Base-by-base conservation (phyloP, 1,140 invertebrate species). In the Hypothenemus hampei region DNA sequence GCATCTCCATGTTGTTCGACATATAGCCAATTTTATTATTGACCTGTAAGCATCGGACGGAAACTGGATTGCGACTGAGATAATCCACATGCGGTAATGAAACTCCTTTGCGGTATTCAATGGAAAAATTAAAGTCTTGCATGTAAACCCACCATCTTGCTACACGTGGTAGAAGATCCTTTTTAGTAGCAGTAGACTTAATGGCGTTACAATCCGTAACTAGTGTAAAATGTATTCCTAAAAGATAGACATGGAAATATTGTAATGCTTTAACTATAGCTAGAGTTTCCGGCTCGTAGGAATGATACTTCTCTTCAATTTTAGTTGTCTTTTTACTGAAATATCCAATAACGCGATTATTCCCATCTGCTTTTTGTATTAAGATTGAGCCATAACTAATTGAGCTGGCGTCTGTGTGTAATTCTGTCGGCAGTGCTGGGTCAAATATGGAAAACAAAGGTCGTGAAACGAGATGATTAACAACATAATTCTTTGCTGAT, bases 131-230 rank as follows among this genome's bases (percentile, higher is more conserved):
- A 39, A 65, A 73, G 44, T 72, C 68, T 50, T 74, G 69, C 39
- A 74, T 52, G 59, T 60, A 71, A 0, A 67, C n/a, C 26, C 69
- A 69, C 72, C 72, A 73, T 4, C 66, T 53, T 10, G 62, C 68
- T 15, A 68, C 65, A 24, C 66, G 45, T 5, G 68, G 64, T 18
- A 63, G 57, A 4, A 72, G 29, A 49, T 72, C 69, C 53, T 69
- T 72, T 60, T 72, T 71, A 4, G 26, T 57, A 44, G 66, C 58
- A 19, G 70, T 70, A 4, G 65, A 57, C 26, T 70, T 69, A 0
- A 74, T 47, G 0, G 68, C 69, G 16, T 66, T 67, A 43, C 70
- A 73, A 65, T 62, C 72, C 8, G 49, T 72, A 36, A 71, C 62
- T 31, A 65, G 61, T 40, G 39, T 67, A 36, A 74, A 75, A 6